These are phyloP conservation scores for Aythya fuligula DNA, from an alignment of 2,797 vertebrate species.

Conservation along the genomic window DNA sequence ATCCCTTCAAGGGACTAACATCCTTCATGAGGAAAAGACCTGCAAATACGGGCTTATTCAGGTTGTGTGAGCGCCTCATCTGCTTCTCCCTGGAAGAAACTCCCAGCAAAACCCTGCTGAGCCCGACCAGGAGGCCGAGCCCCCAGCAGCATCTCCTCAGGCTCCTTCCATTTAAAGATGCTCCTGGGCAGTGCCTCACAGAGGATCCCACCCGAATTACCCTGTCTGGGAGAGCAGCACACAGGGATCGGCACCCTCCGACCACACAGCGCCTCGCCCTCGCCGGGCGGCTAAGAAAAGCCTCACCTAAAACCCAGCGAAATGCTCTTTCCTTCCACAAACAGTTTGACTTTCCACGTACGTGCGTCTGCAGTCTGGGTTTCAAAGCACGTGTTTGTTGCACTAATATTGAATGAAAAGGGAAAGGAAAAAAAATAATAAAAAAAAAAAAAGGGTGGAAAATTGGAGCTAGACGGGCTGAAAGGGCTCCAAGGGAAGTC, in stretches of 20 bases:
- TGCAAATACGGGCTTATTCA: rapidly evolving
- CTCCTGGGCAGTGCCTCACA: background rate
- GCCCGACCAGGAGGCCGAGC: background rate
- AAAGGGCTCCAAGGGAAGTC: background rate
- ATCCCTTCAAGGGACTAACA: background rate
- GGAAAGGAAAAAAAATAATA: background rate
- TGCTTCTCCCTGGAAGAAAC: background rate
- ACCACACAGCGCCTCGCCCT: rapidly evolving
- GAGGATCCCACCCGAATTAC: rapidly evolving
- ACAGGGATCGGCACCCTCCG: rapidly evolving
- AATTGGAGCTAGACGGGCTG: background rate
- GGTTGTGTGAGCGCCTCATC: background rate
- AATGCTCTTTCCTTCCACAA: background rate
- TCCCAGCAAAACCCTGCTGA: background rate
- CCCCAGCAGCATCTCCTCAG: rapidly evolving
- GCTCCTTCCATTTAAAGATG: background rate
- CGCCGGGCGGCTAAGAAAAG: rapidly evolving
- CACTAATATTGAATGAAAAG: background rate
- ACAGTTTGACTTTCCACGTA: background rate
- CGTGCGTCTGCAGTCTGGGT: background rate
- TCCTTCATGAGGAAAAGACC: background rate
- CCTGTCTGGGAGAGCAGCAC: background rate
- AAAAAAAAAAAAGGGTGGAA: background rate
- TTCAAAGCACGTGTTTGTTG: rapidly evolving
- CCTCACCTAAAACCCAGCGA: background rate